Conservation (phyloP, 2,888 invertebrate genomes). For the Hecatera dysodea region DNA sequence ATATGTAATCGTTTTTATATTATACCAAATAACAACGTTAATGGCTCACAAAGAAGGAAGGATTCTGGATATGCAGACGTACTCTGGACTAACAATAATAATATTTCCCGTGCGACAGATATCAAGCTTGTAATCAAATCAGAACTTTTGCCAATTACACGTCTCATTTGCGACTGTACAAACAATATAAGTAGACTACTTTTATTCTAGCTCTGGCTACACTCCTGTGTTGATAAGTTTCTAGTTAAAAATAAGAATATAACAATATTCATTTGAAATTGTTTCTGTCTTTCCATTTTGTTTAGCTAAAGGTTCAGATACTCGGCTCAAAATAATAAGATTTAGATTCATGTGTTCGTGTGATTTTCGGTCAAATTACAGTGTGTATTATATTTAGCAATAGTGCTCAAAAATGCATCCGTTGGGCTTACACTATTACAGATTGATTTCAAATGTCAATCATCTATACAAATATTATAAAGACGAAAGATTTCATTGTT, state of each 20-base stretch:
- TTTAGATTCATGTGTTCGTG: no score
- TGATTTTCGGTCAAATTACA: no score
- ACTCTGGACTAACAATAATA: constrained; percentile 38
- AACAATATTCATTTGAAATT: no score
- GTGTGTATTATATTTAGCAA: no score
- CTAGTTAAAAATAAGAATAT: background rate
- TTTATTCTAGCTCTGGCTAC: constrained; percentile 5
- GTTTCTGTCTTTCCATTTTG: background rate
- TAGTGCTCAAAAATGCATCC: no score
- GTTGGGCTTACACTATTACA: no score
- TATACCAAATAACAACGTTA: background rate
- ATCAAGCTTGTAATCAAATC: constrained; percentile 56
- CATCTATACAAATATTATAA: no score
- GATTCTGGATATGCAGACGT: constrained; percentile 14
- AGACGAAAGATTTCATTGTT: no score
- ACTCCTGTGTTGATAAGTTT: background rate
- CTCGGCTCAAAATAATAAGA: background rate
- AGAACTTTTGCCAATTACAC: constrained; percentile 61
- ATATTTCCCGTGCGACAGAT: constrained; percentile 29
- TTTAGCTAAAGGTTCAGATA: background rate
- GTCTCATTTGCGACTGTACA: constrained; percentile 50
- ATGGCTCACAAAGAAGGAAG: background rate
- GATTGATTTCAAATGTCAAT: no score
- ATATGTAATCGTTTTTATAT: background rate
- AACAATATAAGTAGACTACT: constrained; percentile 47